Evolutionary conservation across 2,797 vertebrate species (phyloP).

Genomic region (Dallia pectoralis): DNA sequence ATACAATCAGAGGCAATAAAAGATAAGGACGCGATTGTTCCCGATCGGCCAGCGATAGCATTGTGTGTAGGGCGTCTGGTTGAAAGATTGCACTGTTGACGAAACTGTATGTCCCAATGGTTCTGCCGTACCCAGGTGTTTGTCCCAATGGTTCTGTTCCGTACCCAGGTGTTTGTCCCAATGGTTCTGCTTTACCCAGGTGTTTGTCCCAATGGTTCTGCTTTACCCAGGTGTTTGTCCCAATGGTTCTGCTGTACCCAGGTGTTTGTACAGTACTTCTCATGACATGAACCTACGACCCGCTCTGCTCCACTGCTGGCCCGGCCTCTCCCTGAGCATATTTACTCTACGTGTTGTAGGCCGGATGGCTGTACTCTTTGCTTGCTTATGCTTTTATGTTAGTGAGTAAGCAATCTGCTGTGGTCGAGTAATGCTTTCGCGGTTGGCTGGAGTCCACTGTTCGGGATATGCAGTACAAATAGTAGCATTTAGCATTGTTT

Average conservation of each 20-base stretch:
- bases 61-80: constrained; percentile 51
- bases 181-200: too few species aligned
- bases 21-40: constrained; percentile 62
- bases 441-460: constrained; percentile 28
- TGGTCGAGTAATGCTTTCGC: constrained; percentile 17
- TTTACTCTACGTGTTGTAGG: constrained; percentile 56
- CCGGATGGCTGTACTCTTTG: constrained; percentile 40
- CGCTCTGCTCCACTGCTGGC: constrained; percentile 7
- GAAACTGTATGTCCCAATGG: constrained; percentile 72
- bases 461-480: not conserved
- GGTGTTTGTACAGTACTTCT: constrained; percentile 48
- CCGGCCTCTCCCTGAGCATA: constrained; percentile 66
- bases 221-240: constrained; percentile 67
- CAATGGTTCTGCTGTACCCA: constrained; percentile 42
- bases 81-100: constrained; percentile 58
- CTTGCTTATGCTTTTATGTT: constrained; percentile 41
- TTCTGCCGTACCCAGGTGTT: too few species aligned
- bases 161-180: constrained; percentile 49
- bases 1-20: constrained; percentile 68
- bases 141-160: constrained; percentile 32
- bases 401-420: constrained; percentile 35
- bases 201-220: too few species aligned
- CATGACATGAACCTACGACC: constrained; percentile 30
- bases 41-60: constrained; percentile 59
- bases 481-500: not conserved